Evolutionary conservation across 1,140 invertebrate genomes (phyloP).

Genomic region (Yoshiicerus persimilis): DNA sequence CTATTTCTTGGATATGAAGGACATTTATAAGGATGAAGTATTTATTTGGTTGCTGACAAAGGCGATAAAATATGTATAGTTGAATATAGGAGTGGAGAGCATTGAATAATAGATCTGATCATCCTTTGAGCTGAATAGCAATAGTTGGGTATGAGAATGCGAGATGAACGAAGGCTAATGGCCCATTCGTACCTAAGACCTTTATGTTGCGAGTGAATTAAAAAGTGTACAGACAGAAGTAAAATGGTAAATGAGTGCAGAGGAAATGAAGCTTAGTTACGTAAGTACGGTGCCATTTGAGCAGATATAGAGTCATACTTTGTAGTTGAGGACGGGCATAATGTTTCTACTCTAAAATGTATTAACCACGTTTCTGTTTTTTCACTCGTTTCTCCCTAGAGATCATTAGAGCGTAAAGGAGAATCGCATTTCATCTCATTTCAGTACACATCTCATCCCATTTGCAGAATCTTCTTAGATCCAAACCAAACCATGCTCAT

Average conservation of each 20-base stretch:
- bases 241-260: background rate
- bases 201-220: background rate
- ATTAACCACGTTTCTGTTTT: background rate
- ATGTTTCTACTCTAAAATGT: background rate
- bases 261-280: background rate
- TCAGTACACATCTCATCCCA: conserved; percentile 21
- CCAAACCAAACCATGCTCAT: background rate
- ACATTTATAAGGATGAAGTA: no score
- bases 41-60: no score
- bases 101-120: background rate
- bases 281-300: background rate
- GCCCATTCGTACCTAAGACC: background rate
- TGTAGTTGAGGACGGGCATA: background rate
- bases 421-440: conserved; percentile 22
- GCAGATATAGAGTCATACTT: background rate
- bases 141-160: background rate
- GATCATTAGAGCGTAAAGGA: background rate
- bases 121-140: background rate
- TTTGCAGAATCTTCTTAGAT: background rate
- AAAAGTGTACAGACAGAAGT: background rate
- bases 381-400: background rate
- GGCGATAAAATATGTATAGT: no score
- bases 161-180: background rate
- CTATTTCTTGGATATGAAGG: no score
- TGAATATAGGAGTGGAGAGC: no score